Base-by-base conservation (phyloP, 2,113 vertebrate genomes). In the Harpagus bidentatus region DNA sequence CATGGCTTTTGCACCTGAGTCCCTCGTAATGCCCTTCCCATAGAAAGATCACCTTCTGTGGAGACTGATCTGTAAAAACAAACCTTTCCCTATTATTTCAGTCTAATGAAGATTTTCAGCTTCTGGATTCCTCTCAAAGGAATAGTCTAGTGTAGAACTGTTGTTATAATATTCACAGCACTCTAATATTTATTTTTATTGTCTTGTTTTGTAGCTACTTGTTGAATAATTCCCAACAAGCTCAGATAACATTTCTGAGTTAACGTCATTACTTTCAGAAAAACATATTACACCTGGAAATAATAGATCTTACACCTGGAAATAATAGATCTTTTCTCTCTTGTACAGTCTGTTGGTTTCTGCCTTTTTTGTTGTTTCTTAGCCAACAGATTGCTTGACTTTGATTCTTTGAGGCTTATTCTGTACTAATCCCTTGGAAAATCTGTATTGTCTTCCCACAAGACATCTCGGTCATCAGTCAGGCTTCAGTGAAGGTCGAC, bases 151-250 rank as follows among this genome's bases (percentile, higher is more conserved):
- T 45, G 29, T 34, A n/a, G 22, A 72, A 13, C 22, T 29, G 31
- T 10, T 42, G 4, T 8, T 50, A 6, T 2, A 56, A 36, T 34
- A 13, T 43, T 78, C 61, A 7, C 6, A 45, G 11, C 0, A 1
- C 32, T 42, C 23, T 28, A 8, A 17, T 32, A 50, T n/a, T 56
- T 72, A 13, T 67, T 77, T 15, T 80, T 43, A 3, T 47, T 92
- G 59, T 66, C 47, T 69, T 31, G 2, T 38, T 89, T 73, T 58
- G 32, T 65, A 67, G 43, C 17, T 15, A 6, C 8, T 16, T 69
- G 56, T 34, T 56, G 38, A 76, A 13, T 55, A 69, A 88, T 63
- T 93, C n/a, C 32, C n/a, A 63, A 5, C 21, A 58, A 71, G n/a
- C 17, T 90, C 20, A 28, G 14, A 16, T 21, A 50, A 15, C 3